These are phyloP conservation scores for Troilus luridus DNA, from an alignment of 2,888 invertebrate genomes.

Conservation along the genomic window DNA sequence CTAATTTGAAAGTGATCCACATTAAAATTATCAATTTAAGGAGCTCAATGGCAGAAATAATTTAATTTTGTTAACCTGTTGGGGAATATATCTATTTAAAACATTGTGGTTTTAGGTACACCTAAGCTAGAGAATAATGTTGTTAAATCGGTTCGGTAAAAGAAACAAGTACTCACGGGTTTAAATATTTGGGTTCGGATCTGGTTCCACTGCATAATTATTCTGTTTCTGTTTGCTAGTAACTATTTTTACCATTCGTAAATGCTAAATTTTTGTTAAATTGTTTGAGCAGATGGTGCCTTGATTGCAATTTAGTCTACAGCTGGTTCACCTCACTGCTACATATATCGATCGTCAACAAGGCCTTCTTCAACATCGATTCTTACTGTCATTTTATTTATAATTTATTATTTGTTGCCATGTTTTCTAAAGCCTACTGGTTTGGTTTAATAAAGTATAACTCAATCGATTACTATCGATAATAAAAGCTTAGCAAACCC, in stretches of 20 bases:
- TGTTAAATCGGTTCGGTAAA: background rate
- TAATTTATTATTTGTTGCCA: background rate
- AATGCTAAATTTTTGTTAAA: background rate
- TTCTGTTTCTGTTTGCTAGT: constrained; percentile 19
- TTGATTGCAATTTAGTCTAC: background rate
- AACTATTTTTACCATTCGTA: constrained; percentile 20
- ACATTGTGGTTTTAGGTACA: background rate
- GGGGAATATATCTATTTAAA: too few species aligned
- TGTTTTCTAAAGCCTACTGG: too few species aligned
- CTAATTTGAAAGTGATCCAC: too few species aligned
- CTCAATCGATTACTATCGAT: too few species aligned
- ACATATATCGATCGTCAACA: background rate
- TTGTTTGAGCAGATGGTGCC: constrained; percentile 33
- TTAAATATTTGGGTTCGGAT: background rate
- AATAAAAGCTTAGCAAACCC: too few species aligned
- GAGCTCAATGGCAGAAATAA: too few species aligned
- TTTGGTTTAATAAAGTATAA: too few species aligned
- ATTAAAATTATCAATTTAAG: too few species aligned
- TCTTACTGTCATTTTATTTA: background rate
- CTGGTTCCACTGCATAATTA: background rate
- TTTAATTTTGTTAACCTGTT: too few species aligned
- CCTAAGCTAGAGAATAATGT: background rate
- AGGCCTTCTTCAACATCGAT: background rate
- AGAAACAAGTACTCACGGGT: background rate
- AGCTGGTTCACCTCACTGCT: background rate